These are phyloP conservation scores for Luehdorfia chinensis DNA, from an alignment of 1,140 invertebrate species.

Conservation along the genomic window DNA sequence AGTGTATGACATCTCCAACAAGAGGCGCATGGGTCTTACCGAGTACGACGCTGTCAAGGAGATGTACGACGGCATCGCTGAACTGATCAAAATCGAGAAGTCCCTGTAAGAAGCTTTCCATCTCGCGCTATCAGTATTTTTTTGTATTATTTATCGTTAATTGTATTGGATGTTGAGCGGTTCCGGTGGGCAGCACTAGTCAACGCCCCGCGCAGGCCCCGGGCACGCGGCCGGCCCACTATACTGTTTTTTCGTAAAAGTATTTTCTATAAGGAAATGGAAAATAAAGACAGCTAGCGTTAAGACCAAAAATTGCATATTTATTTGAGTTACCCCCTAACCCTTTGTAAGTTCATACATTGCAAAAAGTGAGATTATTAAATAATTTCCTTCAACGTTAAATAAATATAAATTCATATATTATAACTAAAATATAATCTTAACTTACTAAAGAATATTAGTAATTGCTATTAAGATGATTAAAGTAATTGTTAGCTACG, in stretches of 20 bases:
- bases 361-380: too few species aligned
- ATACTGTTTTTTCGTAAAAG: slow-evolving; percentile 67
- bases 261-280: slow-evolving; percentile 76
- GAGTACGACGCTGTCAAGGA: slow-evolving; percentile 94
- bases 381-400: too few species aligned
- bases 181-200: slow-evolving; percentile 59
- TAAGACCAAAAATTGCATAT: slow-evolving; percentile 51
- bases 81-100: slow-evolving; percentile 94
- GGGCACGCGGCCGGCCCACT: slow-evolving; percentile 54
- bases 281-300: slow-evolving; percentile 76
- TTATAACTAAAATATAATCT: too few species aligned
- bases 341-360: too few species aligned
- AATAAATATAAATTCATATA: too few species aligned
- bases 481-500: too few species aligned
- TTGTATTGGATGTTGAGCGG: slow-evolving; percentile 62
- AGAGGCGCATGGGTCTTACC: slow-evolving; percentile 91
- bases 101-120: slow-evolving; percentile 79
- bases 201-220: slow-evolving; percentile 44
- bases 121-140: slow-evolving; percentile 69
- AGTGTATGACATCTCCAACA: slow-evolving; percentile 96
- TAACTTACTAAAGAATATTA: too few species aligned
- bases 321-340: slow-evolving; percentile 39
- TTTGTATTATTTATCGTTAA: slow-evolving; percentile 74
- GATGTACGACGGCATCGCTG: slow-evolving; percentile 94
- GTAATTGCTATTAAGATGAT: too few species aligned